Conservation (phyloP, 2,888 invertebrate genomes). For the Hartigia nigra region DNA sequence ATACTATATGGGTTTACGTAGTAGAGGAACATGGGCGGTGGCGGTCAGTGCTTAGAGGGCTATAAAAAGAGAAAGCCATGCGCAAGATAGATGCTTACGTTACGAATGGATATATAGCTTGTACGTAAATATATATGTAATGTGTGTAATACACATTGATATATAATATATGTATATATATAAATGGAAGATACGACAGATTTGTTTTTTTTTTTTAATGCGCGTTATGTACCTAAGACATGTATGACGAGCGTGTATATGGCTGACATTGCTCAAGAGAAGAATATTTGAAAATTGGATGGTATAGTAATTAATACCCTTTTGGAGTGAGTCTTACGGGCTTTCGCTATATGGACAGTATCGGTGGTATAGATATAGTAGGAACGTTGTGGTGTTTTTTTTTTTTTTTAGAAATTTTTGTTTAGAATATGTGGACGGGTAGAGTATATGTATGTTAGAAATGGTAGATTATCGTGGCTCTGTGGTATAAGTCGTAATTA, state of each 20-base stretch:
- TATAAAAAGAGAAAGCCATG: constrained; percentile 59
- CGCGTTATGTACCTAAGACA: background rate
- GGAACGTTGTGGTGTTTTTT: background rate
- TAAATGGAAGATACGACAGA: background rate
- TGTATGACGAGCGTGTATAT: background rate
- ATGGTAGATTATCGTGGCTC: background rate
- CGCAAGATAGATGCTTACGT: constrained; percentile 32
- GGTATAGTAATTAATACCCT: background rate
- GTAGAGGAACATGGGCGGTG: constrained; percentile 28
- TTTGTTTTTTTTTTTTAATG: background rate
- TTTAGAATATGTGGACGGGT: background rate
- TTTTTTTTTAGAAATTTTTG: too few relatives aligned
- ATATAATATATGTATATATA: background rate
- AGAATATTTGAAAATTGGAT: background rate
- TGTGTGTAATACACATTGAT: background rate
- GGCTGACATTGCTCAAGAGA: background rate
- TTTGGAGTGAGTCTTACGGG: background rate
- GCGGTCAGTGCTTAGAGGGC: constrained; percentile 48
- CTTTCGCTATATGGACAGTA: background rate
- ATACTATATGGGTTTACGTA: background rate
- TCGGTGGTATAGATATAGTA: background rate
- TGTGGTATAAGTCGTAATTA: background rate
- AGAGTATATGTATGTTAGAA: background rate
- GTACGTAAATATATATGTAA: constrained; percentile 8
- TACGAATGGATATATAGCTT: constrained; percentile 18